phyloP scores from a whole-genome alignment of 2,113 vertebrate genomes.

The Pongo abelii region DNA sequence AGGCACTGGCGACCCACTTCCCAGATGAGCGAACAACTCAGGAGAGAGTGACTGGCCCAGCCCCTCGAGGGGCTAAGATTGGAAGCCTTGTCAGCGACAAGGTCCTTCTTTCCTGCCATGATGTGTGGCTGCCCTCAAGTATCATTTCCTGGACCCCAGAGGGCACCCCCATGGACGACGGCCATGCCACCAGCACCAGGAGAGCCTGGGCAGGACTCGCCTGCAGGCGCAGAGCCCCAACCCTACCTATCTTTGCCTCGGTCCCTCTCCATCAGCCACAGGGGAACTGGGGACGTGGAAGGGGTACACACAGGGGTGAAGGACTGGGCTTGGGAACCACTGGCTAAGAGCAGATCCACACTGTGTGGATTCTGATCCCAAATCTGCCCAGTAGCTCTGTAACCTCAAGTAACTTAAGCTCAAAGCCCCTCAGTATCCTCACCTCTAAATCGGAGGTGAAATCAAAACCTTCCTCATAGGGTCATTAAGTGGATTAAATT shows the following conservation, averaged over 20 bases:
- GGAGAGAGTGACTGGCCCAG: background rate
- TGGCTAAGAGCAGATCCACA: background rate
- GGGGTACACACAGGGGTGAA: rapidly evolving
- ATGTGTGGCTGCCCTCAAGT: too few relatives aligned
- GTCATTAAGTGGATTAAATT: rapidly evolving
- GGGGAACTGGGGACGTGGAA: too few relatives aligned
- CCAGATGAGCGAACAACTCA: background rate
- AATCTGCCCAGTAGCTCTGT: background rate
- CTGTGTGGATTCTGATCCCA: rapidly evolving
- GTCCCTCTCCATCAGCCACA: background rate
- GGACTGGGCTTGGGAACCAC: background rate
- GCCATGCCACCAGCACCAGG: too few relatives aligned
- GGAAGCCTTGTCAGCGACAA: background rate
- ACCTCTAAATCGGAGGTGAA: too few relatives aligned
- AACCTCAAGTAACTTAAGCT: background rate
- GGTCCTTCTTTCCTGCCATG: rapidly evolving
- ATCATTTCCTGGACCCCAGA: too few relatives aligned
- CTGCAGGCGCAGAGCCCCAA: background rate
- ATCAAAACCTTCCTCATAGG: too few relatives aligned
- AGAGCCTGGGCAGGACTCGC: background rate
- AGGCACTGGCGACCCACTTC: background rate
- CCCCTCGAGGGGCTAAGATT: background rate
- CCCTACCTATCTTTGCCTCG: rapidly evolving
- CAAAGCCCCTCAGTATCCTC: background rate
- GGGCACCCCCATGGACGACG: too few relatives aligned